phyloP scores from a whole-genome alignment of 2,113 vertebrate genomes.

The Pangasianodon gigas region DNA sequence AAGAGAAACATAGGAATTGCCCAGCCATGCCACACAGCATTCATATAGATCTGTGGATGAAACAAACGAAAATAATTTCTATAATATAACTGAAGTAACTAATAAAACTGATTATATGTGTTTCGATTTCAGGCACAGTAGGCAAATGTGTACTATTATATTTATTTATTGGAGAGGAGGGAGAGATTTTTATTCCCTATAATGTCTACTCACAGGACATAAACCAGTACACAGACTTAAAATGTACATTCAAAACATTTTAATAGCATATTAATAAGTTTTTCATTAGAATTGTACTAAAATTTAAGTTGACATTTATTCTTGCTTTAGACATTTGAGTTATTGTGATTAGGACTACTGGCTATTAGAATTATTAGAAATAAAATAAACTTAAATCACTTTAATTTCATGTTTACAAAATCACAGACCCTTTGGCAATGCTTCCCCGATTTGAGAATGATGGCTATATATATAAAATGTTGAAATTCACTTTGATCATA shows the following conservation, averaged over 20 bases:
- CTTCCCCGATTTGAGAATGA: neutral
- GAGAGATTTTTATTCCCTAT: neutral
- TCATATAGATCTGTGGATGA: conserved; percentile 88
- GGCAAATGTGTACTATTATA: neutral
- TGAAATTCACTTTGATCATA: neutral
- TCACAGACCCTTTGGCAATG: neutral
- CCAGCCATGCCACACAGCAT: conserved; percentile 97
- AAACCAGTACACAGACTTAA: neutral
- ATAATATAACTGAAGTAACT: neutral
- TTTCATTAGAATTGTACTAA: neutral
- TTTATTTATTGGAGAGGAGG: neutral
- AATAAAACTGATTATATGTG: neutral
- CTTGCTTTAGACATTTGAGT: no score
- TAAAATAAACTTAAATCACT: neutral
- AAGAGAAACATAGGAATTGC: conserved; percentile 96
- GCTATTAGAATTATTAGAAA: neutral
- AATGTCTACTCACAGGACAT: neutral
- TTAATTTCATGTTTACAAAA: neutral
- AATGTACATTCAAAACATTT: neutral
- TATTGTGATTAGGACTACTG: no score
- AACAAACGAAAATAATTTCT: conserved; percentile 11
- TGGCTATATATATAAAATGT: neutral
- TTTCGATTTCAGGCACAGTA: neutral
- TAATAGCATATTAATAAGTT: neutral
- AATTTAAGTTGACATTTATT: neutral